These are phyloP conservation scores for Acyrthosiphon pisum DNA, from an alignment of 1,140 invertebrate genomes.

Conservation along the genomic window DNA sequence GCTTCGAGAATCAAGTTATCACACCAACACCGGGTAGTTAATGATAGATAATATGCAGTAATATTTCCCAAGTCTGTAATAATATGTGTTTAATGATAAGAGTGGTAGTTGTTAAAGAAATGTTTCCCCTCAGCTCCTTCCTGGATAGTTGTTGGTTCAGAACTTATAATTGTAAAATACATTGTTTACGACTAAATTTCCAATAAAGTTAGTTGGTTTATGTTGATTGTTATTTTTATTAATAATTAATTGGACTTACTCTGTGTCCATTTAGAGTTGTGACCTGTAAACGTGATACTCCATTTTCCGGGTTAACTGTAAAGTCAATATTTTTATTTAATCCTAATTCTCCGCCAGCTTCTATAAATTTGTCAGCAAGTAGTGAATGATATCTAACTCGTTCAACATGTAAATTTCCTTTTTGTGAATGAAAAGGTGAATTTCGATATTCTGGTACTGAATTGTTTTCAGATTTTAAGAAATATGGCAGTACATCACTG, in stretches of 20 bases:
- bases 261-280: slow-evolving; percentile 71
- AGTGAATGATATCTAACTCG: slow-evolving; percentile 70
- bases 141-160: no score
- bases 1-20: no score
- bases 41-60: no score
- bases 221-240: neutral
- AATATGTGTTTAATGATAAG: no score
- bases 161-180: neutral
- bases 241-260: neutral
- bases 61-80: no score
- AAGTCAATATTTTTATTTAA: slow-evolving; percentile 66
- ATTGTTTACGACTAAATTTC: neutral
- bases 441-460: slow-evolving; percentile 62
- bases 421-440: slow-evolving; percentile 71
- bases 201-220: neutral
- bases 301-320: slow-evolving; percentile 67
- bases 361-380: slow-evolving; percentile 65
- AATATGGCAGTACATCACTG: slow-evolving; percentile 80
- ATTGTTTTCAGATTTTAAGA: slow-evolving; percentile 79
- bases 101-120: no score
- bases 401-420: slow-evolving; percentile 75
- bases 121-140: no score
- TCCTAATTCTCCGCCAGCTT: slow-evolving; percentile 68
- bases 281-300: slow-evolving; percentile 72
- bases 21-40: no score